Evolutionary conservation across 2,113 vertebrate species (phyloP), one percentile per base, ranked within the genome.

Genomic region (Rhinopomastus cyanomelas): DNA sequence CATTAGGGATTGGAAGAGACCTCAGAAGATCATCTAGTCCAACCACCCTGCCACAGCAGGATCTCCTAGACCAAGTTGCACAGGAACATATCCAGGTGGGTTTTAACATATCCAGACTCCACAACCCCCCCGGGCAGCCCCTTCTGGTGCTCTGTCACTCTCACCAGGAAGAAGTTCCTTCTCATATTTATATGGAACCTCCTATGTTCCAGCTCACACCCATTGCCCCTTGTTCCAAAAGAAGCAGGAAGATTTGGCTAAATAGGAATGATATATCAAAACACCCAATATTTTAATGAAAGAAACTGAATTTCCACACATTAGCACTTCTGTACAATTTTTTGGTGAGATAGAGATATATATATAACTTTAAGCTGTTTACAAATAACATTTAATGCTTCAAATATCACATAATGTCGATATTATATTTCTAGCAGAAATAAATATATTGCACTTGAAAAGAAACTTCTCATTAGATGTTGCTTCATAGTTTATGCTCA

Each of bases 391-490:
- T 97, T 98, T 98, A 98, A 98, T 98, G 98, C 96, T 97, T 98
- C 97, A 97, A 98, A 98, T 98, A 97, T 97, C 98, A 98, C 98
- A 99, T 98, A 98, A 95, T 95, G 96, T 98, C 95, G 98, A 98
- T 97, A 97, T 96, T 97, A 98, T 98, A 98, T 98, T 98, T 98
- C 98, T 98, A 98, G 97, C 98, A 97, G 98, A 99, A 99, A 99
- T 99, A 99, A 99, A 99, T 99, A 99, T 99, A 99, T 99, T 99
- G 99, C 99, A 99, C 99, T 98, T 98, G 97, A 98, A 99, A 98
- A 98, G 97, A 98, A 98, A 98, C 78, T 97, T 96, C 71, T 94
- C 86, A 53, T 97, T 97, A 95, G 94, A 96, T 97, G 97, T 97
- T 95, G 92, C 87, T 96, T 96, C 96, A 97, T 97, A 96, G 95